phyloP scores from a whole-genome alignment of 2,113 vertebrate species.

The Zosterops pallidus region DNA sequence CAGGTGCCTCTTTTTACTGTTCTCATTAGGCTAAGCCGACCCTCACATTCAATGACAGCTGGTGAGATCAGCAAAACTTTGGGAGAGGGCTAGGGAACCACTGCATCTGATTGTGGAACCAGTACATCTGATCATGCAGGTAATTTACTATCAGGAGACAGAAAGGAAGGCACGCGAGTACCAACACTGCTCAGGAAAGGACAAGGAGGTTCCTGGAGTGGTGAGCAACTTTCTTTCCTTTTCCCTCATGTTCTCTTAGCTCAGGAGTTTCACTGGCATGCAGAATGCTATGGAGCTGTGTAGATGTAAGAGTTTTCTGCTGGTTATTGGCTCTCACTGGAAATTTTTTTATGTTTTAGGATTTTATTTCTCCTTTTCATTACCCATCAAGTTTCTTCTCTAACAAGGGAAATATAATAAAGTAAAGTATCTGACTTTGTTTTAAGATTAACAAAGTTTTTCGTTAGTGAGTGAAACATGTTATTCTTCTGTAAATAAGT shows the following conservation, averaged over 20 bases:
- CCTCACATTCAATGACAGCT: not conserved
- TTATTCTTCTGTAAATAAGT: not conserved
- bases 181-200: not conserved
- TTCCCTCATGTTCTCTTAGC: slow-evolving; percentile 37
- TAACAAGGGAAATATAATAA: not conserved
- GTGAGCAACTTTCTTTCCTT: slow-evolving; percentile 55
- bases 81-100: not conserved
- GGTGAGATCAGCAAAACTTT: not conserved
- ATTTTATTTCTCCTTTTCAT: not conserved
- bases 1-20: slow-evolving; percentile 33
- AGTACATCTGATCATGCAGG: not conserved
- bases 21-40: not conserved
- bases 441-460: not conserved
- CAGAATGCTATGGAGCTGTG: slow-evolving; percentile 61
- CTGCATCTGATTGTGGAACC: not conserved
- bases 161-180: not conserved
- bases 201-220: slow-evolving; percentile 61
- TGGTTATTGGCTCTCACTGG: not conserved
- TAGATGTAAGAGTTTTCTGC: not conserved
- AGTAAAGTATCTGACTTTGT: not conserved
- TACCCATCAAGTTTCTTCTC: not conserved
- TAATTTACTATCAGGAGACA: not conserved
- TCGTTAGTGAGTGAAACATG: not conserved
- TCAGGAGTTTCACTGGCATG: slow-evolving; percentile 55
- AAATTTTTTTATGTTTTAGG: not conserved